Percentiles rank a stretch among this genome's conserved stretches.
phyloP scores from a whole-genome alignment of 2,888 invertebrate genomes.

The Ophion costatus region DNA sequence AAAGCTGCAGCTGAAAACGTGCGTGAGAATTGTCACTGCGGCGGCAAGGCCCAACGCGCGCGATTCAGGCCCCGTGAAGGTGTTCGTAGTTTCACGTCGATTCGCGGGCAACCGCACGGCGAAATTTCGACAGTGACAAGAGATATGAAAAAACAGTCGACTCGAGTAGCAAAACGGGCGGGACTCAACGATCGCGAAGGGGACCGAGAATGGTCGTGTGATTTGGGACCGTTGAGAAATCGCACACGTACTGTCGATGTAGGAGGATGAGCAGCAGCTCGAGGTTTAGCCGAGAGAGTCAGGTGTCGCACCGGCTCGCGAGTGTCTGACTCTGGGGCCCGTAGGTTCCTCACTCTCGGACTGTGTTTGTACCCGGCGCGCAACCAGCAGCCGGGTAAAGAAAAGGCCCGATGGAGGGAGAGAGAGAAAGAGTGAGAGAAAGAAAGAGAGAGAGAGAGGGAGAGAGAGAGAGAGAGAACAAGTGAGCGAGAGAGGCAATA shows the following conservation, averaged over 20 bases:
- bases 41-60: slow-evolving; percentile 24
- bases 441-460: no score
- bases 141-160: slow-evolving; percentile 22
- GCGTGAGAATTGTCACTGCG: slow-evolving; percentile 12
- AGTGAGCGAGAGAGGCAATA: slow-evolving; percentile 7
- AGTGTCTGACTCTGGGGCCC: slow-evolving; percentile 73
- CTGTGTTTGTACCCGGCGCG: slow-evolving; percentile 52
- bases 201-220: background rate
- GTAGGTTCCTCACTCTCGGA: slow-evolving; percentile 62
- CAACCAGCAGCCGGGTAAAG: no score
- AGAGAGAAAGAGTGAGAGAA: background rate
- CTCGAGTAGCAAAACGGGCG: slow-evolving; percentile 5
- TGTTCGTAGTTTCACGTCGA: background rate
- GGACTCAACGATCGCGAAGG: slow-evolving; percentile 31
- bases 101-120: background rate
- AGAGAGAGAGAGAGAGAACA: background rate
- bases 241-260: slow-evolving; percentile 56
- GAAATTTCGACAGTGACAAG: slow-evolving; percentile 23
- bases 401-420: background rate
- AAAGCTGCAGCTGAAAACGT: background rate
- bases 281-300: slow-evolving; percentile 60
- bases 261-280: slow-evolving; percentile 47
- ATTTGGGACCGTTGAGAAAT: slow-evolving; percentile 50
- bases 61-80: slow-evolving; percentile 27
- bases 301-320: slow-evolving; percentile 60